phyloP scores from a whole-genome alignment of 2,888 invertebrate genomes.

The Zootermopsis nevadensis region DNA sequence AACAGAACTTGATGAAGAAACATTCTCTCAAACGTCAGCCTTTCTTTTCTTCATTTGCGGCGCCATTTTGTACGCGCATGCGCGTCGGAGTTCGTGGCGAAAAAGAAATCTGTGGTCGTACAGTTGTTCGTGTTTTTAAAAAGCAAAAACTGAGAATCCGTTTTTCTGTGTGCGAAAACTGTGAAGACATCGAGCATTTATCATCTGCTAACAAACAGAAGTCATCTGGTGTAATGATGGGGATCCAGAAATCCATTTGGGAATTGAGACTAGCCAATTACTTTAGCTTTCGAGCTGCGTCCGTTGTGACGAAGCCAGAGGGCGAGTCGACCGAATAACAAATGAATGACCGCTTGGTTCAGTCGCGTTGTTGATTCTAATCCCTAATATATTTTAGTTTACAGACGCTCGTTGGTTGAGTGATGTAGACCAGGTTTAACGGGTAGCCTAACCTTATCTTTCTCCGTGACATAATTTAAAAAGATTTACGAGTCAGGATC shows the following conservation, averaged over 20 bases:
- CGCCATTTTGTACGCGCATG: background rate
- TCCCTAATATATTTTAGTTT: background rate
- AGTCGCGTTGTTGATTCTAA: background rate
- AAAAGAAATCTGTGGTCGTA: background rate
- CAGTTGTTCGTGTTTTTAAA: background rate
- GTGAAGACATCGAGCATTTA: background rate
- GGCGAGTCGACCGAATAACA: background rate
- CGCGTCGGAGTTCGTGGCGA: background rate
- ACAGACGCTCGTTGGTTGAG: background rate
- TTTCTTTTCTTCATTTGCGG: background rate
- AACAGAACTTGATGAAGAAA: background rate
- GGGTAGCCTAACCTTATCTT: background rate
- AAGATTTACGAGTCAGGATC: slow-evolving; percentile 23
- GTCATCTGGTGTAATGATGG: background rate
- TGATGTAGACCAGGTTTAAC: background rate
- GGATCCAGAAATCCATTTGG: background rate
- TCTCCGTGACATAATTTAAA: slow-evolving; percentile 13
- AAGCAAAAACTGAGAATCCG: background rate
- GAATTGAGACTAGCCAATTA: slow-evolving; percentile 8
- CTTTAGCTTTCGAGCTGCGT: background rate
- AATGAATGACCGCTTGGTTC: background rate
- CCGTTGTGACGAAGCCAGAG: background rate
- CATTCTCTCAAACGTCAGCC: background rate
- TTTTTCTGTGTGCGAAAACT: background rate
- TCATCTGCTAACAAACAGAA: background rate